These are phyloP conservation scores for Bettongia penicillata DNA, from an alignment of 2,113 vertebrate genomes.

Conservation along the genomic window DNA sequence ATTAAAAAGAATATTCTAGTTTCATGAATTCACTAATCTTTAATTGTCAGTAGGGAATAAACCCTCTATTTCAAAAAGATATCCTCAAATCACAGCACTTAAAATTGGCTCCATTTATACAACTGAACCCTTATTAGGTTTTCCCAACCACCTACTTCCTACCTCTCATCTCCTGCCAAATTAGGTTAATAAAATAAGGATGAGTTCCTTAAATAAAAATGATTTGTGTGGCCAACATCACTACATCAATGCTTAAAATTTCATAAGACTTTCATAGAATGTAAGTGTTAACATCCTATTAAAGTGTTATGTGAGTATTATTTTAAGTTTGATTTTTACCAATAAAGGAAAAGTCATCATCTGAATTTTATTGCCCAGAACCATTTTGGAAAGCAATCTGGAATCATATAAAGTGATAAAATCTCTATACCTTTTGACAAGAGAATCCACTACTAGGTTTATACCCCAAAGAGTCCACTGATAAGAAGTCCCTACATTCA, in stretches of 20 bases:
- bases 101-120: conserved; percentile 42
- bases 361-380: background rate
- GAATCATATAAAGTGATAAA: too few relatives aligned
- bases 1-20: conserved; percentile 57
- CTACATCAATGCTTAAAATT: conserved; percentile 61
- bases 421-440: too few relatives aligned
- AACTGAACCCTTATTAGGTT: background rate
- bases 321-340: conserved; percentile 31
- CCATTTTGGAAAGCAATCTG: too few relatives aligned
- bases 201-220: conserved; percentile 69
- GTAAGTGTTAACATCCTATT: background rate
- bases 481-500: too few relatives aligned
- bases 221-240: conserved; percentile 60
- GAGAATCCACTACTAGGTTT: too few relatives aligned
- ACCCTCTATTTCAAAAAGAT: conserved; percentile 14
- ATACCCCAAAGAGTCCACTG: too few relatives aligned
- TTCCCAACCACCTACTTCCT: background rate
- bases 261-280: conserved; percentile 63
- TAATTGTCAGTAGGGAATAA: conserved; percentile 30
- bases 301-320: conserved; percentile 6
- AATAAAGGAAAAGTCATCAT: conserved; percentile 29
- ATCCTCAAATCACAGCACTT: conserved; percentile 40
- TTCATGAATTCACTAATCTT: conserved; percentile 37
- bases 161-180: conserved; percentile 27
- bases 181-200: conserved; percentile 14